phyloP scores from a whole-genome alignment of 92 coral and sea anemone genomes.

The Umimayanthus chanpuru region DNA sequence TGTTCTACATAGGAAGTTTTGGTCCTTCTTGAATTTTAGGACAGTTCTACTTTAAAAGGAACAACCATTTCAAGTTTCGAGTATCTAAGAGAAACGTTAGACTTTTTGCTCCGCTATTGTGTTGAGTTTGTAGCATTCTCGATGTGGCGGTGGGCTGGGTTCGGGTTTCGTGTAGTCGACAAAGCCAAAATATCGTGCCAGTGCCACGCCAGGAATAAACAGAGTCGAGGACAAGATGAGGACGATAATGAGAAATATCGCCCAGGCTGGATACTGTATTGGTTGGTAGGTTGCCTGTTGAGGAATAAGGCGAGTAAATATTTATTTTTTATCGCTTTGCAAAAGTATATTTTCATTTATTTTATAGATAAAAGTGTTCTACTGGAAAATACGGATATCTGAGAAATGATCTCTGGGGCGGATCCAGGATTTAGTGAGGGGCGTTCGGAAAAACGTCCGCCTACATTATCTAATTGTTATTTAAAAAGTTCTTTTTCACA shows the following conservation, averaged over 20 bases:
- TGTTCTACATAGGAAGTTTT: neutral
- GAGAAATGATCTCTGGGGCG: no score
- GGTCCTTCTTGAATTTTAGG: neutral
- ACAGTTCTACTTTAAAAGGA: neutral
- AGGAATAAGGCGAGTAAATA: neutral
- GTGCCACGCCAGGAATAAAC: constrained; percentile 80
- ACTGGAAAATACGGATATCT: no score
- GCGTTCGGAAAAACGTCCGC: no score
- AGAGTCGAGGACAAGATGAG: constrained; percentile 72
- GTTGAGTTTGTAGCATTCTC: constrained; percentile 23
- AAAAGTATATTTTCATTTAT: no score
- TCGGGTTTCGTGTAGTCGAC: constrained; percentile 51
- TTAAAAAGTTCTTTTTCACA: no score
- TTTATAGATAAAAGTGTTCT: no score
- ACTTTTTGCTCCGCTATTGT: constrained; percentile 33
- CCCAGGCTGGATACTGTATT: constrained; percentile 87
- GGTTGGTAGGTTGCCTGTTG: constrained; percentile 72
- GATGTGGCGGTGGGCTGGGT: constrained; percentile 43
- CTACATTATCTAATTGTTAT: no score
- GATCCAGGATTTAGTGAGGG: no score
- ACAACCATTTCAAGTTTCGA: neutral
- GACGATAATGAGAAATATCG: constrained; percentile 71
- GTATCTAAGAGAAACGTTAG: neutral
- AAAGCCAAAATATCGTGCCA: constrained; percentile 70
- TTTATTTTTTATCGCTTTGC: neutral